phyloP scores from a whole-genome alignment of 2,113 vertebrate genomes.

The Actinemys pallida region DNA sequence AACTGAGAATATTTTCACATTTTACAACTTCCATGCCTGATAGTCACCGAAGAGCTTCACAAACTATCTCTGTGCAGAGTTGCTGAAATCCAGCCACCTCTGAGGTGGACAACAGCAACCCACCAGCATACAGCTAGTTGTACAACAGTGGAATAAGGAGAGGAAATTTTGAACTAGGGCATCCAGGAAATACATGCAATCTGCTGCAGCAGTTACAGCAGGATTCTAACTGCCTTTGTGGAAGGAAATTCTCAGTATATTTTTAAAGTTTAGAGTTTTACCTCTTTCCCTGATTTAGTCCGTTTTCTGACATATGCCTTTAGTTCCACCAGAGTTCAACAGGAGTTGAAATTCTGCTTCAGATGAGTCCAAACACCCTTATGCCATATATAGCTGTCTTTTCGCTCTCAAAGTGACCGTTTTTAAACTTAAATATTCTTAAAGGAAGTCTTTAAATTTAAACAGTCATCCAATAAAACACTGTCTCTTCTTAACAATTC shows the following conservation, averaged over 20 bases:
- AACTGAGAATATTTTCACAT: background rate
- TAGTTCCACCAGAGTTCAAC: background rate
- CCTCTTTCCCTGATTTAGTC: background rate
- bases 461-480: background rate
- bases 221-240: background rate
- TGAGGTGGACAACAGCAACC: background rate
- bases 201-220: background rate
- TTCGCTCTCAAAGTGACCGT: background rate
- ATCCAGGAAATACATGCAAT: no score
- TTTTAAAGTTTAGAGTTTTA: background rate
- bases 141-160: no score
- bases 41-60: background rate
- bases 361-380: background rate
- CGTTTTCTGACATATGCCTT: background rate
- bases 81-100: background rate
- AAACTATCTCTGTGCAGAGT: background rate
- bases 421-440: no score
- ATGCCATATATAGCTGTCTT: background rate
- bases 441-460: no score
- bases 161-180: no score
- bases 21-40: background rate
- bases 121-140: background rate
- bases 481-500: background rate
- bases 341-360: background rate
- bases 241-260: background rate